Base-by-base conservation (phyloP, 2,113 vertebrate species). In the Xiphophorus couchianus region DNA sequence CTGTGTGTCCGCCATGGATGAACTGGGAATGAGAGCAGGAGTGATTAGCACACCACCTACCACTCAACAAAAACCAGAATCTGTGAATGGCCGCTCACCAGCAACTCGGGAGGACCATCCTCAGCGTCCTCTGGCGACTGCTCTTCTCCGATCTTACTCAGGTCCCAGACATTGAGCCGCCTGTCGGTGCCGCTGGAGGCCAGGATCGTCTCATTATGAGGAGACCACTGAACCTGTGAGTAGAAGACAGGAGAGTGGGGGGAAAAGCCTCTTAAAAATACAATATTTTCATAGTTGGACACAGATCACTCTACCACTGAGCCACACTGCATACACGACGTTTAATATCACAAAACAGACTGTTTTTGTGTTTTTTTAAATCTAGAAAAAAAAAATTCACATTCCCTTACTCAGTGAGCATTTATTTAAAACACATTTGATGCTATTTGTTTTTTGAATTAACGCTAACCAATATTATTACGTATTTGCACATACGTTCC, bases 81-180 rank as follows among this genome's bases (percentile, higher is more conserved):
- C 22, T 14, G 15, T 12, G 1, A 5, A 14, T 51, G 7, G 13
- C 60, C n/a, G 90, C 96, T 90, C 76, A 98, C 98, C 97, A 99
- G 81, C 68, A 99, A 93, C 87, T 99, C 97, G n/a, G 98, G 97
- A 82, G 98, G 97, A 0, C 98, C 97, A 73, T 99, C 98, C 85
- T 99, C 97, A 78, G 97, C 97, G 92, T 99, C 98, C 81, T 99
- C 98, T 14, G 97, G 97, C 2, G 98, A 98, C 58, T 99, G 98
- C 37, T 99, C 98, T 83, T 99, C 98, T 89, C 98, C 98, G 73
- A 99, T 99, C 96, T 99, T 99, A 94, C 98, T 99, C 89, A 99
- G 95, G 89, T 99, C 98, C 98, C 98, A 99, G 0, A 99, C 97
- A 12, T 99, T 99, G 76, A 99, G 94, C 75, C 98, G 94, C 37